Evolutionary conservation across 2,888 invertebrate genomes (phyloP).

Genomic region (Biston betularia): DNA sequence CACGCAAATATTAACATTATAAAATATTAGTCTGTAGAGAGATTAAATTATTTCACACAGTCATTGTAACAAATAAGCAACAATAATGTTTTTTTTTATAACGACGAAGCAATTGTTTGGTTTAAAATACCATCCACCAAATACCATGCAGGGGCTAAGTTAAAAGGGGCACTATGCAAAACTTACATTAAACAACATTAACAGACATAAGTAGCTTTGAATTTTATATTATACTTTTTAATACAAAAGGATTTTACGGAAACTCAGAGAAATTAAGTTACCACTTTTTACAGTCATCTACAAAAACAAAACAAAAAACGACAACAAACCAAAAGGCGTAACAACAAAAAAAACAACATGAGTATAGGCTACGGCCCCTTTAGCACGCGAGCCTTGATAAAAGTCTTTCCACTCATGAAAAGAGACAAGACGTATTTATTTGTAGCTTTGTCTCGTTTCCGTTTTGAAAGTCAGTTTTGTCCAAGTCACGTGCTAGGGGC

Average conservation of each 20-base stretch:
- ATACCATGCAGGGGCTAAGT: slow-evolving; percentile 41
- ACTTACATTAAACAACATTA: slow-evolving; percentile 78
- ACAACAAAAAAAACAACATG: not conserved
- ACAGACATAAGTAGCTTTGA: slow-evolving; percentile 42
- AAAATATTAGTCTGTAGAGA: no score
- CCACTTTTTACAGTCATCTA: slow-evolving; percentile 76
- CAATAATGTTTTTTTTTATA: not conserved
- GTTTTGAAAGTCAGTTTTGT: no score
- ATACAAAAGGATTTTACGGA: slow-evolving; percentile 52
- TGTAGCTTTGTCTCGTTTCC: no score
- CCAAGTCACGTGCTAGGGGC: no score
- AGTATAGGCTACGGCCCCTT: not conserved
- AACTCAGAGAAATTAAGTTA: slow-evolving; percentile 81
- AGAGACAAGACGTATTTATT: no score
- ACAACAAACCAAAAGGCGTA: slow-evolving; percentile 9
- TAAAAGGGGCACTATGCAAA: slow-evolving; percentile 56
- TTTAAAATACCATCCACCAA: slow-evolving; percentile 36
- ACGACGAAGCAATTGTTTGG: slow-evolving; percentile 10
- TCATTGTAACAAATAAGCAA: slow-evolving; percentile 11
- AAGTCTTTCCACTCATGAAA: no score
- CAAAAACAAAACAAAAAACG: slow-evolving; percentile 42
- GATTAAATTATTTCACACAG: not conserved
- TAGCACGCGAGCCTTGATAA: no score
- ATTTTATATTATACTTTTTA: slow-evolving; percentile 2
- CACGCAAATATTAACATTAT: no score